These are phyloP conservation scores for Euclidia mi DNA, from an alignment of 2,888 invertebrate species.

Conservation along the genomic window DNA sequence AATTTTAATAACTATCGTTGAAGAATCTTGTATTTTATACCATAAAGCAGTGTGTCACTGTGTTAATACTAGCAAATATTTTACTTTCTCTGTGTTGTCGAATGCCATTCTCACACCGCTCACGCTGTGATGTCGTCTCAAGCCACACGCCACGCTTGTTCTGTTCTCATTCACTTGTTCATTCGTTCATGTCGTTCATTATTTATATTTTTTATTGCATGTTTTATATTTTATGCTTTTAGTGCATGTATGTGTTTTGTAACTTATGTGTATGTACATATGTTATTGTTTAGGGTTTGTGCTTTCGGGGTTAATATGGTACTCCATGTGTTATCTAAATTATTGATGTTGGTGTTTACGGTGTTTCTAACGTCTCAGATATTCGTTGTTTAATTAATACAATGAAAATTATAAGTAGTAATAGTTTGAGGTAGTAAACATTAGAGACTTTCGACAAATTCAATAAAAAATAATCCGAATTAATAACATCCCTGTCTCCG, in stretches of 20 bases:
- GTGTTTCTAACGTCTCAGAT: too few species aligned
- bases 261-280: slow-evolving; percentile 7
- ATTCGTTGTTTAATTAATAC: too few species aligned
- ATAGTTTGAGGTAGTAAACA: too few species aligned
- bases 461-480: too few species aligned
- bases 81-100: slow-evolving; percentile 82
- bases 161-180: slow-evolving; percentile 22
- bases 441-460: too few species aligned
- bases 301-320: slow-evolving; percentile 2
- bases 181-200: slow-evolving; percentile 55
- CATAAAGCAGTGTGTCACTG: slow-evolving; percentile 20
- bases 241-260: slow-evolving; percentile 21
- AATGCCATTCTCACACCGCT: slow-evolving; percentile 72
- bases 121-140: slow-evolving; percentile 55
- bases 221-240: slow-evolving; percentile 53
- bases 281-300: not conserved
- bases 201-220: slow-evolving; percentile 52
- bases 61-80: slow-evolving; percentile 37
- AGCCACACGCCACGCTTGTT: slow-evolving; percentile 50
- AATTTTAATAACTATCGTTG: too few species aligned
- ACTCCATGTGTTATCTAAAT: too few species aligned
- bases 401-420: too few species aligned
- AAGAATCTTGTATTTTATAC: not conserved
- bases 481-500: too few species aligned
- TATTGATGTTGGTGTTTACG: too few species aligned